A percentile compares a stretch with the other conserved stretches of the same genome.
Conservation (phyloP, 2,888 invertebrate species). For the Apoda limacodes region DNA sequence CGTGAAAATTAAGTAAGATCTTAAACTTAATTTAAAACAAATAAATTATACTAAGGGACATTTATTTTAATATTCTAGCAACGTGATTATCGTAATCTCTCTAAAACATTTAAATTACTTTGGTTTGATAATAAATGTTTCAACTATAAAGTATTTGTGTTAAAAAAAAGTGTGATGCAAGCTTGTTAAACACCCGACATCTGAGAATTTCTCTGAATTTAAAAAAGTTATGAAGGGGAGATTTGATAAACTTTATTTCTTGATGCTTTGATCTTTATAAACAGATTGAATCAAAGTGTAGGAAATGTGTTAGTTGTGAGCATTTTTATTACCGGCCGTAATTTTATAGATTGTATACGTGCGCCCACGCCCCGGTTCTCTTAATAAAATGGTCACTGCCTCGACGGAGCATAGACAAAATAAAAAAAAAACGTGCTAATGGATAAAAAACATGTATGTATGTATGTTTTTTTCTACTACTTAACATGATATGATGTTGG, state of each 20-base stretch:
- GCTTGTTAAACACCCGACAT: background rate
- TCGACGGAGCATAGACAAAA: conserved; percentile 35
- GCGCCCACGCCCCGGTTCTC: conserved; percentile 50
- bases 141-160: too few relatives aligned
- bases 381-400: conserved; percentile 43
- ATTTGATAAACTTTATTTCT: conserved; percentile 58
- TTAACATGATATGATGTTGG: too few relatives aligned
- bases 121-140: too few relatives aligned
- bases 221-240: conserved; percentile 31
- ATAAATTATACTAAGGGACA: too few relatives aligned
- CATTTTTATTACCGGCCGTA: conserved; percentile 56
- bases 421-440: conserved; percentile 41
- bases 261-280: conserved; percentile 61
- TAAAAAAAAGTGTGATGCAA: conserved; percentile 26
- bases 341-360: conserved; percentile 53
- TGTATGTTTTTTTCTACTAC: too few relatives aligned
- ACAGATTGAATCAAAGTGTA: conserved; percentile 64
- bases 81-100: too few relatives aligned
- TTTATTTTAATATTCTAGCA: too few relatives aligned
- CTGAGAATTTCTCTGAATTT: conserved; percentile 15
- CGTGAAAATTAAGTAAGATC: too few relatives aligned
- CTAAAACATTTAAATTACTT: too few relatives aligned
- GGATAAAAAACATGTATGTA: too few relatives aligned
- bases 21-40: too few relatives aligned
- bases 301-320: conserved; percentile 57